A percentile compares a stretch with the other conserved stretches of the same genome.
Evolutionary conservation across 2,113 vertebrate genomes (phyloP).

Genomic region (Circaetus gallicus): DNA sequence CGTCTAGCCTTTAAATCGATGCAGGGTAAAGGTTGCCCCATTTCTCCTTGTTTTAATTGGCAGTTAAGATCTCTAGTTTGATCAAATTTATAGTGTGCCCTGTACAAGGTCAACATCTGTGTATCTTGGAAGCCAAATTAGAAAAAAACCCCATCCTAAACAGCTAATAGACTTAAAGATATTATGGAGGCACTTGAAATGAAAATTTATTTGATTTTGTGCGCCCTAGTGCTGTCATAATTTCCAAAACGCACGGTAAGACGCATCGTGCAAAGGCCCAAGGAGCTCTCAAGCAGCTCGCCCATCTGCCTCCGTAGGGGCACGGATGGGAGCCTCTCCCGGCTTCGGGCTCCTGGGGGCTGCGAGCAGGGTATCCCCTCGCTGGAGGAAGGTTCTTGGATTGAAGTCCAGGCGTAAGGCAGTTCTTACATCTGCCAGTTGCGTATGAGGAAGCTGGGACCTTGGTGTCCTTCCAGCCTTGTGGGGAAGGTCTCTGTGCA

Average conservation of each 20-base stretch:
- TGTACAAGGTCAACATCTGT: not conserved
- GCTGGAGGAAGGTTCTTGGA: not conserved
- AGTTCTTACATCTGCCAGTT: not conserved
- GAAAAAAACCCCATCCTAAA: not conserved
- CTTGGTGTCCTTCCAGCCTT: not conserved
- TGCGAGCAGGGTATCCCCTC: not conserved
- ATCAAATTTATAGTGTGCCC: not conserved
- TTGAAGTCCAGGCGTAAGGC: not conserved
- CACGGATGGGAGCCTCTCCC: not conserved
- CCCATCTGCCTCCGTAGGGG: not conserved
- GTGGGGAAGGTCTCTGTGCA: not conserved
- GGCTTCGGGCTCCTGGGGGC: not conserved
- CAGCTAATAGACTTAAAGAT: not conserved
- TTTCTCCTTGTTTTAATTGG: conserved; percentile 30
- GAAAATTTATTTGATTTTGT: not conserved
- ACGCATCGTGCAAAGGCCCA: rapidly evolving
- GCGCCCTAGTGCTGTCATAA: not conserved
- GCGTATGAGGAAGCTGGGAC: not conserved
- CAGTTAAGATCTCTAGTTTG: conserved; percentile 6
- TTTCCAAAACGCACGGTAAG: not conserved
- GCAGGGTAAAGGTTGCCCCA: not conserved
- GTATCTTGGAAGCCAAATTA: not conserved
- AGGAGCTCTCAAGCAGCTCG: not conserved
- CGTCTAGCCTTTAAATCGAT: not conserved
- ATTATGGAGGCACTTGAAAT: not conserved